phyloP scores from a whole-genome alignment of 2,113 vertebrate genomes.

The Psophia crepitans region DNA sequence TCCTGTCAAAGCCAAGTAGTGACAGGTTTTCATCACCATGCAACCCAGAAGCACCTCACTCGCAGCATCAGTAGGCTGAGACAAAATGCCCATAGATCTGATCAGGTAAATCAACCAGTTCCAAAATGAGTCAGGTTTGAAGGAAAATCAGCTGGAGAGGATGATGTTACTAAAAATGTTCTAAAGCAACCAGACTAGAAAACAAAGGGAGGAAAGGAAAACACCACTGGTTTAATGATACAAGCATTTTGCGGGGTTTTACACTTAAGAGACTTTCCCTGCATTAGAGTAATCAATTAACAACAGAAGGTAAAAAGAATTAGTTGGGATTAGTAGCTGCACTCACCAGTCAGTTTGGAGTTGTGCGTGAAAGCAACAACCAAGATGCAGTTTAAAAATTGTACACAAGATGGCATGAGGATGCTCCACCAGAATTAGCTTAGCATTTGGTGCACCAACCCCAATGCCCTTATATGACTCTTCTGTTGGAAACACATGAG shows the following conservation, averaged over 20 bases:
- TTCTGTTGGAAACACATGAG: conserved; percentile 10
- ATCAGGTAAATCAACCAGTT: neutral
- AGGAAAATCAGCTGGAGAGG: neutral
- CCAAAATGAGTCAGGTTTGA: neutral
- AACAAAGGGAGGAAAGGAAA: neutral
- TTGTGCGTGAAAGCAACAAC: neutral
- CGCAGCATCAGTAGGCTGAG: neutral
- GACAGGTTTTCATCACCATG: neutral
- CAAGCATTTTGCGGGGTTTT: neutral
- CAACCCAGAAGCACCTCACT: neutral
- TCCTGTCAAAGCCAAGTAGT: conserved; percentile 24
- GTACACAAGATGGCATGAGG: conserved; percentile 73
- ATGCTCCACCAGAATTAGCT: conserved; percentile 63
- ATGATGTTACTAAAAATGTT: neutral
- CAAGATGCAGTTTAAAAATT: conserved; percentile 59
- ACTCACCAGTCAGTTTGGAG: neutral
- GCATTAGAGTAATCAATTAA: conserved; percentile 23
- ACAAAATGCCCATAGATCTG: neutral
- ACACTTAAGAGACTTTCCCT: neutral
- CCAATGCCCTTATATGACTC: conserved; percentile 54
- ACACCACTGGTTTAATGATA: neutral
- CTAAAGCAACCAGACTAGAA: neutral
- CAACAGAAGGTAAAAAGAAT: conserved; percentile 16
- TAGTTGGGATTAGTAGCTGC: conserved; percentile 11
- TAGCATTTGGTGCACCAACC: conserved; percentile 37